Percentiles rank a stretch among this genome's conserved stretches.
phyloP scores from a whole-genome alignment of 2,797 vertebrate species.

The Eleutherodactylus coqui region DNA sequence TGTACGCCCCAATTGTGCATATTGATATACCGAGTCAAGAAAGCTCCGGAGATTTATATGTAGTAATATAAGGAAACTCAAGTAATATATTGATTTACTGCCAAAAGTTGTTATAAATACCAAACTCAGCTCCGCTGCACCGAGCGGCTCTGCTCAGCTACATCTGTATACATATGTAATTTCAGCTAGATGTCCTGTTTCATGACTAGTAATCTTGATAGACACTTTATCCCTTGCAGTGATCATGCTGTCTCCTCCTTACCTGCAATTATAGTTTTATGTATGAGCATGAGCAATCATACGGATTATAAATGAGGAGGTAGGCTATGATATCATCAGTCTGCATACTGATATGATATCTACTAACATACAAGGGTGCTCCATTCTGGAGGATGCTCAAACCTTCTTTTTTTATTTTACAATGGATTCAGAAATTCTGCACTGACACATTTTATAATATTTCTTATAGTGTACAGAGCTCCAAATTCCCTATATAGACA shows the following conservation, averaged over 20 bases:
- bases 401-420: background rate
- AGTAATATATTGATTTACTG: background rate
- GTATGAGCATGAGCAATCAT: slow-evolving; percentile 31
- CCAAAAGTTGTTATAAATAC: background rate
- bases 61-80: background rate
- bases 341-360: slow-evolving; percentile 4
- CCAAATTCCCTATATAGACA: background rate
- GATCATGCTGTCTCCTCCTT: slow-evolving; percentile 27
- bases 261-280: slow-evolving; percentile 22
- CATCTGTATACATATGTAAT: background rate
- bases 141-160: background rate
- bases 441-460: background rate
- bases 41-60: background rate
- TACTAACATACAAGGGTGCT: background rate
- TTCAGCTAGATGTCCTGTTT: background rate
- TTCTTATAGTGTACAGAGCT: background rate
- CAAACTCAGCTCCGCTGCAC: background rate
- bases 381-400: background rate
- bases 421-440: background rate
- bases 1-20: too few species aligned
- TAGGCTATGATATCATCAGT: background rate
- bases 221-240: background rate
- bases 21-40: too few species aligned
- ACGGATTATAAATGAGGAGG: slow-evolving; percentile 9
- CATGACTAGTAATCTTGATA: slow-evolving; percentile 21